Evolutionary conservation across 2,888 invertebrate genomes (phyloP).

Genomic region (Lasioglossum pauxillum): DNA sequence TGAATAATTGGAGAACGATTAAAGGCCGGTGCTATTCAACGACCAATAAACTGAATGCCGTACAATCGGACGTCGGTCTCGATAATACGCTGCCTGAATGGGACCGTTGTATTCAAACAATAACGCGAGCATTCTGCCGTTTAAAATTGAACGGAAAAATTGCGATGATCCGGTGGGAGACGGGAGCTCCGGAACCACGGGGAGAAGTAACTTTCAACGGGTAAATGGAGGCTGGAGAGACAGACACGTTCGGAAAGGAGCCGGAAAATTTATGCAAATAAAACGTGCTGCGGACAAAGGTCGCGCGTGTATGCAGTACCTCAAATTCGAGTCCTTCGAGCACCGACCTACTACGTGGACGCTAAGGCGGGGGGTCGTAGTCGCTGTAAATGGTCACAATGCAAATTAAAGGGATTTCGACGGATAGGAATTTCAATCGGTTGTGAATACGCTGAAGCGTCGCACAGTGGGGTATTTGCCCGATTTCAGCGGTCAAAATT

Average conservation of each 20-base stretch:
- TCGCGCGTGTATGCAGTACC: constrained; percentile 19
- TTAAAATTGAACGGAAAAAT: not conserved
- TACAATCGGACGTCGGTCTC: not conserved
- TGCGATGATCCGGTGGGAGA: not conserved
- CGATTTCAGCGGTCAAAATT: no score
- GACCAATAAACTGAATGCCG: not conserved
- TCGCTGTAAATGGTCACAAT: constrained; percentile 78
- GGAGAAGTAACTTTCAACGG: not conserved
- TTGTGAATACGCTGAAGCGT: constrained; percentile 29
- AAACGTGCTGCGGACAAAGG: constrained; percentile 28
- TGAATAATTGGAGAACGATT: constrained; percentile 20
- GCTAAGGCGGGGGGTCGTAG: constrained; percentile 78
- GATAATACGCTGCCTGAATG: not conserved
- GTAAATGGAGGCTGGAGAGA: not conserved
- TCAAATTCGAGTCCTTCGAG: constrained; percentile 39
- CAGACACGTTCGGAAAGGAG: not conserved
- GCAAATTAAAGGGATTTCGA: constrained; percentile 72
- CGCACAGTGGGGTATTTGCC: no score
- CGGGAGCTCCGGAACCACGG: not conserved
- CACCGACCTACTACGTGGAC: constrained; percentile 56
- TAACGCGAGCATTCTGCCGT: not conserved
- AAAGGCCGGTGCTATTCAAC: constrained; percentile 18
- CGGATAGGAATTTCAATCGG: constrained; percentile 39
- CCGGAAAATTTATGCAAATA: constrained; percentile 37
- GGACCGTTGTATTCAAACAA: not conserved